Percentiles rank a stretch among this genome's conserved stretches.
phyloP scores from a whole-genome alignment of 37 sponge, comb jelly and placozoan species.

The Mnemiopsis leidyi region DNA sequence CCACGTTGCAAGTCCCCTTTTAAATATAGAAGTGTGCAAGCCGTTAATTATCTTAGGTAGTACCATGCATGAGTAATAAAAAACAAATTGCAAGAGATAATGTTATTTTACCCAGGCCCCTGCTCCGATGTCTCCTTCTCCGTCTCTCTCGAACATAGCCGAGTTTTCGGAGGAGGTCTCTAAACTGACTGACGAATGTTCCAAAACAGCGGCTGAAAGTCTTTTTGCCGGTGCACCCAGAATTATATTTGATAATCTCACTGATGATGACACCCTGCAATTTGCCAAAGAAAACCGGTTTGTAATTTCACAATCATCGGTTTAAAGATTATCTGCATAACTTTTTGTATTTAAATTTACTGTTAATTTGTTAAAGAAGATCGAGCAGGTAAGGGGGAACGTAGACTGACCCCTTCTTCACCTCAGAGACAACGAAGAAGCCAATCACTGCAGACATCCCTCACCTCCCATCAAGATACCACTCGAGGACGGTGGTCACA shows the following conservation, averaged over 20 bases:
- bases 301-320: no score
- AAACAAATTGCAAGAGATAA: no score
- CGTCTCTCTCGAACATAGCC: not conserved
- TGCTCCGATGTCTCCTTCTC: not conserved
- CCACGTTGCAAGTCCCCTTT: no score
- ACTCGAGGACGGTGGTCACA: not conserved
- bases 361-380: no score
- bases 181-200: not conserved
- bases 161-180: conserved; percentile 39
- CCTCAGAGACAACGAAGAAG: not conserved
- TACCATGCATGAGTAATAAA: no score
- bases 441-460: not conserved
- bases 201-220: not conserved
- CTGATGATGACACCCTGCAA: not conserved
- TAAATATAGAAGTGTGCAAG: no score
- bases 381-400: no score
- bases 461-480: not conserved
- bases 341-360: no score
- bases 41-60: no score
- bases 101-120: not conserved
- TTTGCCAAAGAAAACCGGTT: not conserved
- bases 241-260: conserved; percentile 8
- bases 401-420: no score
- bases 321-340: no score
- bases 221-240: not conserved